Conservation (phyloP, 1,140 invertebrate genomes). For the Ridgeia piscesae region DNA sequence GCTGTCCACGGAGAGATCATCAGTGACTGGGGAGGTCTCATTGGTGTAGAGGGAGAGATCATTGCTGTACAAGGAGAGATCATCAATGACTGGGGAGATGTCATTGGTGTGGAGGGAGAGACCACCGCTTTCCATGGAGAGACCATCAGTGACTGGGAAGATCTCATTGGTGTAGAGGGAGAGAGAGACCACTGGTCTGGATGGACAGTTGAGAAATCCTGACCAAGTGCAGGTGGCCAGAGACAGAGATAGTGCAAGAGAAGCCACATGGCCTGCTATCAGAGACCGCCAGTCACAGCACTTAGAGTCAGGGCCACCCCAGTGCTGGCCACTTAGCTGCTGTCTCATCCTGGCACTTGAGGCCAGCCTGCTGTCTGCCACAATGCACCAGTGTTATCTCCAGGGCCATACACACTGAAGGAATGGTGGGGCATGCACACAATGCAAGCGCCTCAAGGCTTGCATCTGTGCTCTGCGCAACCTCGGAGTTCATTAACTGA, state of each 20-base stretch:
- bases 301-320: not conserved
- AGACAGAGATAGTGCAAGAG: not conserved
- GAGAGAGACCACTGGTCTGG: too few species aligned
- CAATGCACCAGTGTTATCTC: not conserved
- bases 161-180: too few species aligned
- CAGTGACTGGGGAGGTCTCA: too few species aligned
- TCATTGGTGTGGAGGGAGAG: too few species aligned
- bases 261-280: not conserved
- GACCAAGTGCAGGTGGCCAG: not conserved
- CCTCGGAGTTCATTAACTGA: not conserved
- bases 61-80: too few species aligned
- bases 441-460: not conserved
- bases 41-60: too few species aligned
- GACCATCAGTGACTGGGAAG: too few species aligned
- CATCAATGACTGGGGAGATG: too few species aligned
- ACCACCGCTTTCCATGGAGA: too few species aligned
- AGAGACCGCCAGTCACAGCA: not conserved
- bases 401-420: not conserved
- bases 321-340: not conserved
- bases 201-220: too few species aligned
- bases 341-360: slow-evolving; percentile 3
- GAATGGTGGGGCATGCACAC: not conserved
- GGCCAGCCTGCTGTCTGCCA: not conserved
- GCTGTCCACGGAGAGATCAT: too few species aligned
- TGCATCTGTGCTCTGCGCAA: not conserved